Conservation (phyloP, 2,888 invertebrate species). For the Litoditis marina region DNA sequence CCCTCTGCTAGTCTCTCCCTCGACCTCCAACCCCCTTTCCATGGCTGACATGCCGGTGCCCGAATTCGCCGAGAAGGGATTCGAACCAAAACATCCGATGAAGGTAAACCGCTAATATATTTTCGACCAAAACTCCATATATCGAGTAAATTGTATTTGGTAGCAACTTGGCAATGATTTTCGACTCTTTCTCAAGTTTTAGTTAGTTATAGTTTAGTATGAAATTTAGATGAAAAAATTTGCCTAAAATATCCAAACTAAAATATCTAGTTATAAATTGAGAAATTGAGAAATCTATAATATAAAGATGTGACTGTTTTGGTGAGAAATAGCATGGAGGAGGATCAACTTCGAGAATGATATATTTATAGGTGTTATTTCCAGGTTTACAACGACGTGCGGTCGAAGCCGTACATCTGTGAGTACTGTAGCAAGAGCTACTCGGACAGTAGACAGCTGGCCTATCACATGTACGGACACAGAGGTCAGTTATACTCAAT, state of each 20-base stretch:
- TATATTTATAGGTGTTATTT: conserved; percentile 8
- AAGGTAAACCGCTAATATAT: too few species aligned
- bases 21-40: conserved; percentile 23
- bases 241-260: too few species aligned
- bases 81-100: conserved; percentile 56
- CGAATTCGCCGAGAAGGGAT: conserved; percentile 52
- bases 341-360: too few species aligned
- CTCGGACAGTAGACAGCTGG: conserved; percentile 52
- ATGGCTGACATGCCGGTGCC: conserved; percentile 54
- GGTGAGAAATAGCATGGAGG: too few species aligned
- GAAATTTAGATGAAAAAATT: too few species aligned
- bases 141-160: too few species aligned
- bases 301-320: background rate
- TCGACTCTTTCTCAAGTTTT: too few species aligned
- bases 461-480: conserved; percentile 59
- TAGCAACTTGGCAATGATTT: too few species aligned
- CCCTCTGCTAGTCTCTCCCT: conserved; percentile 17
- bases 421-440: conserved; percentile 61
- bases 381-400: conserved; percentile 55
- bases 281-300: background rate
- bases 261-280: too few species aligned
- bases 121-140: too few species aligned
- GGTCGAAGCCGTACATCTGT: conserved; percentile 60
- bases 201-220: background rate
- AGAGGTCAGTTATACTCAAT: conserved; percentile 26